A percentile compares a stretch with the other conserved stretches of the same genome.
Conservation (phyloP, 2,888 invertebrate species). For the Antheraea yamamai region DNA sequence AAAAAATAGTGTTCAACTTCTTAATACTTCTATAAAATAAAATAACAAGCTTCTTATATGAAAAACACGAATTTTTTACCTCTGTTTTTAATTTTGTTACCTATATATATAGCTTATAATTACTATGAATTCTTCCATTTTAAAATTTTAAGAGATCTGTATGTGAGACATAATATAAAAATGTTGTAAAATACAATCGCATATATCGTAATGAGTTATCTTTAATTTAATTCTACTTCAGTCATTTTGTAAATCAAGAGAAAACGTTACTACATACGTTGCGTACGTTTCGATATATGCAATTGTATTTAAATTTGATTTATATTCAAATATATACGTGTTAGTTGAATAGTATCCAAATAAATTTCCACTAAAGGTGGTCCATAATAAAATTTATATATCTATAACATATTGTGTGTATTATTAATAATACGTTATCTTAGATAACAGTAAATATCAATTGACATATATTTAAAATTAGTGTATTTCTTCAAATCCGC, state of each 20-base stretch:
- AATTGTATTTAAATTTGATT: neutral
- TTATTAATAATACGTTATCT: slow-evolving; percentile 6
- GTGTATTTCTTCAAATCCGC: neutral
- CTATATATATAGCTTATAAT: neutral
- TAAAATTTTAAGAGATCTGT: neutral
- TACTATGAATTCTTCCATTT: slow-evolving; percentile 5
- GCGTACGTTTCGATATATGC: neutral
- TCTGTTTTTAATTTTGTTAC: neutral
- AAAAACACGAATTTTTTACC: neutral
- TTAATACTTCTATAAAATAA: neutral
- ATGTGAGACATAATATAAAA: neutral
- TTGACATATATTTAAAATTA: neutral
- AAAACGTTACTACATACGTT: neutral
- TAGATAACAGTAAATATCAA: slow-evolving; percentile 5
- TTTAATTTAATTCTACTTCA: neutral
- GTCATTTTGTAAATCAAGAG: neutral
- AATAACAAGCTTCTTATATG: neutral
- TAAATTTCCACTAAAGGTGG: slow-evolving; percentile 1
- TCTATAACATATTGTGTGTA: slow-evolving; percentile 7
- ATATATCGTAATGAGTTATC: neutral
- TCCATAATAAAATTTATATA: neutral
- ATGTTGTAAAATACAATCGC: neutral
- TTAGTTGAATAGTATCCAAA: neutral
- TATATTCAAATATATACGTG: neutral
- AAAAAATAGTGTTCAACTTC: neutral